Conservation (phyloP, 2,888 invertebrate species). For the Epinotia bilunana region DNA sequence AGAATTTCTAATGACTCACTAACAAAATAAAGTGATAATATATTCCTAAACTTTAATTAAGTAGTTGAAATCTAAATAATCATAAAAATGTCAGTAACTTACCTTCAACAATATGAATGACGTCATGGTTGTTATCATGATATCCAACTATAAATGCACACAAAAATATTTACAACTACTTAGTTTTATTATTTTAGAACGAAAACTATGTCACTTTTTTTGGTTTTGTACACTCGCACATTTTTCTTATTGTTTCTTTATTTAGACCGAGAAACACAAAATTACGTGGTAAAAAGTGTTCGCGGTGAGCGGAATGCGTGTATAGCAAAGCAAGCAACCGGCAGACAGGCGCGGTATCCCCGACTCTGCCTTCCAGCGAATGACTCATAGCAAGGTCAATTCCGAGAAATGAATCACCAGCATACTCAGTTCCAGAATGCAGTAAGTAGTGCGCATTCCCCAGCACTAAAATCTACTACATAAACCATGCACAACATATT, state of each 20-base stretch:
- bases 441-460: conserved; percentile 78
- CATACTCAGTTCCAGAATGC: conserved; percentile 80
- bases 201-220: conserved; percentile 60
- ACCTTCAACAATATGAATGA: conserved; percentile 84
- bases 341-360: conserved; percentile 85
- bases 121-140: conserved; percentile 85
- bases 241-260: conserved; percentile 60
- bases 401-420: conserved; percentile 85
- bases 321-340: conserved; percentile 72
- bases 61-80: conserved; percentile 3
- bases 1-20: conserved; percentile 56
- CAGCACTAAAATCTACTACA: conserved; percentile 61
- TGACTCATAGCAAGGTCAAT: conserved; percentile 86
- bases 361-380: conserved; percentile 84
- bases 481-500: conserved; percentile 34
- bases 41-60: conserved; percentile 3
- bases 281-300: conserved; percentile 62
- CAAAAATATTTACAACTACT: conserved; percentile 71
- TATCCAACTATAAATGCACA: conserved; percentile 75
- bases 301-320: conserved; percentile 74
- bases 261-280: conserved; percentile 56
- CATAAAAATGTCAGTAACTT: conserved; percentile 53
- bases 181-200: conserved; percentile 51
- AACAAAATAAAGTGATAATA: conserved; percentile 35
- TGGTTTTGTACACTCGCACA: conserved; percentile 63